Base-by-base conservation (phyloP, 1,140 invertebrate genomes). In the Achroia grisella region DNA sequence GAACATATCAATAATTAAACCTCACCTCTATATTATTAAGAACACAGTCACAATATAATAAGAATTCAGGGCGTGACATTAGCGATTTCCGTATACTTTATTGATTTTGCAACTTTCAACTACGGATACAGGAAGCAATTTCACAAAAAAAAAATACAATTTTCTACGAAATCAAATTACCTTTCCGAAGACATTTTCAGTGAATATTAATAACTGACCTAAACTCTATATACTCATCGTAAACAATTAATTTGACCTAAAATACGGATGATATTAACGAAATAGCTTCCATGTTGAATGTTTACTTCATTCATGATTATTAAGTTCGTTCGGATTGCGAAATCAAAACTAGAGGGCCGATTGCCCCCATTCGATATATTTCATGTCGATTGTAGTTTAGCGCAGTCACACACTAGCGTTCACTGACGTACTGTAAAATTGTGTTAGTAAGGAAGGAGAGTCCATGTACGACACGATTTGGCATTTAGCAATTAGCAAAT, bases 21-120 rank as follows among this genome's bases (percentile, higher is more conserved):
- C 59, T 54, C 37, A 67, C 47, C 52, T 43, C 47, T 61, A 47
- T 30, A 53, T 52, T 43, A 49, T 39, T 55, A 62, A 44, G 39
- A 48, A 51, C 60, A 66, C 73, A 71, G 48, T 48, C 69, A 66
- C 63, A 73, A 71, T 49, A 54, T 56, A 56, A 37, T 41, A 62
- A 52, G 57, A 70, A 72, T 73, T 70, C 73, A 66, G 81, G 81
- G 81, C 77, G 81, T 85, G 81, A 85, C 79, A 83, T 81, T 82
- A 78, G 73, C 63, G 75, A 83, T 83, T 85, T 81, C 78, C 77
- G 79, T 72, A 67, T 66, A 82, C 78, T 81, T 81, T 82, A 82
- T 82, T 81, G 81, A 85, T 85, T 82, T 83, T 85, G 75, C 75
- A 83, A 82, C 73, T 81, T 82, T 82, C 69, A 62, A 73, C 70